Conservation (phyloP, 2,888 invertebrate species). For the Pachliopta kotzebuea region DNA sequence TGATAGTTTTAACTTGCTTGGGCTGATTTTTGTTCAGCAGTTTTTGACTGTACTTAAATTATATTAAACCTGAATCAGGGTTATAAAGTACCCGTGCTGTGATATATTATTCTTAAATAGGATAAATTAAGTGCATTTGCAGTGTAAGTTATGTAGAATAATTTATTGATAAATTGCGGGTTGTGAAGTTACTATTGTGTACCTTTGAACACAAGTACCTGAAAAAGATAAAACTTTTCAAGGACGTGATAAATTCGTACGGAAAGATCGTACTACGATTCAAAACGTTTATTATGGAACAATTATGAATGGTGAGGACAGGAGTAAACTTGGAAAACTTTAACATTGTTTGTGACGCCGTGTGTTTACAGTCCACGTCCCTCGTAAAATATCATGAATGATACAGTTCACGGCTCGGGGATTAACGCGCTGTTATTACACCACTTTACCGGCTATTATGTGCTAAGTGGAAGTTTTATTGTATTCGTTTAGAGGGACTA, state of each 20-base stretch:
- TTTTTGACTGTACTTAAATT: no score
- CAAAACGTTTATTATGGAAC: constrained; percentile 13
- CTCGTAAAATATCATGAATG: constrained; percentile 67
- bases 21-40: no score
- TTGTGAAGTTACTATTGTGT: no score
- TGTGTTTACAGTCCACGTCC: constrained; percentile 56
- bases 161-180: no score
- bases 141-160: no score
- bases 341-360: constrained; percentile 53
- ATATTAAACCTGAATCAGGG: no score
- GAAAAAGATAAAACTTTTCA: neutral
- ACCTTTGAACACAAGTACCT: neutral
- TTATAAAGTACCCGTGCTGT: no score
- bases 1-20: no score
- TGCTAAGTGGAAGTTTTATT: constrained; percentile 34
- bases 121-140: no score
- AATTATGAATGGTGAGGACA: constrained; percentile 20
- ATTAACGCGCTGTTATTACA: constrained; percentile 55
- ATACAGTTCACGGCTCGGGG: constrained; percentile 51
- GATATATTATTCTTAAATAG: no score
- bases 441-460: constrained; percentile 48
- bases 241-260: neutral
- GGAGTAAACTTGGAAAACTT: constrained; percentile 46
- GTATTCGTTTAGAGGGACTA: constrained; percentile 21
- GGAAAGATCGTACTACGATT: neutral